Percentiles rank a stretch among this genome's conserved stretches.
phyloP scores from a whole-genome alignment of 1,140 invertebrate species.

The Pseudomyrmex concolor region DNA sequence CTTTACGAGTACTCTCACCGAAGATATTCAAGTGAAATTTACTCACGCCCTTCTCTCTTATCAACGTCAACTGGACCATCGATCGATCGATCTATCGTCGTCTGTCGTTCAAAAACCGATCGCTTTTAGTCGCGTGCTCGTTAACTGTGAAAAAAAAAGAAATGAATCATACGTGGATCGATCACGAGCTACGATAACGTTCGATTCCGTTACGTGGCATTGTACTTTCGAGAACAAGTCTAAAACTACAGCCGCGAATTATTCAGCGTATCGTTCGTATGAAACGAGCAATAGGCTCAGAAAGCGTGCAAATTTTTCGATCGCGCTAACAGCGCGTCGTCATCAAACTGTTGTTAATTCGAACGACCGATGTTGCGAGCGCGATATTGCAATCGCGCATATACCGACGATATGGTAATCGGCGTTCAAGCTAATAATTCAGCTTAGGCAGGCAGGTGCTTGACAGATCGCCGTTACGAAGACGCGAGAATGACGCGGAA shows the following conservation, averaged over 20 bases:
- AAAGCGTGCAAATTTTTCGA: slow-evolving; percentile 18
- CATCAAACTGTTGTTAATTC: background rate
- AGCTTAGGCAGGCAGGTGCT: background rate
- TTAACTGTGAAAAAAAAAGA: slow-evolving; percentile 2
- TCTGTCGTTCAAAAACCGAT: background rate
- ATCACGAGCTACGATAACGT: background rate
- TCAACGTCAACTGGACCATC: background rate
- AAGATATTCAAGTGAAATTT: slow-evolving; percentile 37
- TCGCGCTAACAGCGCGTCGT: background rate
- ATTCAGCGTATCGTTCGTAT: slow-evolving; percentile 4
- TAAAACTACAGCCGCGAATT: slow-evolving; percentile 26
- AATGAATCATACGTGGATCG: too few species aligned
- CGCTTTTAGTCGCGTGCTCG: background rate
- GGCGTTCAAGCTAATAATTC: slow-evolving; percentile 8
- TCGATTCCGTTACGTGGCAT: background rate
- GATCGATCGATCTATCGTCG: slow-evolving; percentile 5
- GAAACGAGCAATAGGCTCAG: slow-evolving; percentile 24
- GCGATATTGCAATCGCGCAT: background rate
- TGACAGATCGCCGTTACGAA: slow-evolving; percentile 1
- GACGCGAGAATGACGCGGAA: background rate
- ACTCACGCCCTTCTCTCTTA: background rate
- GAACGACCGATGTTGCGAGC: background rate
- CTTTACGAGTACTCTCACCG: slow-evolving; percentile 21
- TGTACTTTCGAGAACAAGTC: slow-evolving; percentile 13
- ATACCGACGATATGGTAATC: background rate